A percentile compares a stretch with the other conserved stretches of the same genome.
Evolutionary conservation across 1,140 invertebrate species (phyloP).

Genomic region (Plodia interpunctella): DNA sequence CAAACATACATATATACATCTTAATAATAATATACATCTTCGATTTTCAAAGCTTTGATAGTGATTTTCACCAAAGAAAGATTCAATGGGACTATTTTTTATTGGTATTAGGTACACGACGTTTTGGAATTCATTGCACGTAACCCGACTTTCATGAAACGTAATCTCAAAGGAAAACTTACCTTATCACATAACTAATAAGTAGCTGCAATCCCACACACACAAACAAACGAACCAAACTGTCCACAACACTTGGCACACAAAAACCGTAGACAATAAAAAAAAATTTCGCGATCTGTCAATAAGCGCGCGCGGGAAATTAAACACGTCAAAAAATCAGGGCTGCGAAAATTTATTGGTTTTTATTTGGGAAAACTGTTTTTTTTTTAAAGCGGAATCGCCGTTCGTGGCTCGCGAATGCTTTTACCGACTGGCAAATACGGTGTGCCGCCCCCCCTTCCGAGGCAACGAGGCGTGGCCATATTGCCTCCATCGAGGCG

Average conservation of each 20-base stretch:
- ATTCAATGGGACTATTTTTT: too few species aligned
- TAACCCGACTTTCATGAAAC: too few species aligned
- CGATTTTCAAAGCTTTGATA: too few species aligned
- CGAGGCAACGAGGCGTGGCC: constrained; percentile 35
- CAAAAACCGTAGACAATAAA: not conserved
- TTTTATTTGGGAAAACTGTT: constrained; percentile 2
- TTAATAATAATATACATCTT: too few species aligned
- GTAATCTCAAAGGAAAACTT: too few species aligned
- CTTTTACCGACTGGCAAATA: constrained; percentile 52
- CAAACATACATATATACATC: too few species aligned
- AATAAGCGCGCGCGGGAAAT: constrained; percentile 6
- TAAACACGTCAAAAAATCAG: not conserved
- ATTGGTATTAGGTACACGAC: too few species aligned
- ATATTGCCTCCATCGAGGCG: constrained; percentile 30
- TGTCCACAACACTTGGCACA: constrained; percentile 6
- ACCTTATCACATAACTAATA: not conserved
- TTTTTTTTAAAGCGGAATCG: not conserved
- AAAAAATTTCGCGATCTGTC: not conserved
- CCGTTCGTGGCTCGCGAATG: constrained; percentile 50
- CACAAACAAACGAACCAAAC: constrained; percentile 1
- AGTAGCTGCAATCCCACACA: not conserved
- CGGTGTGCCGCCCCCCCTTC: constrained; percentile 27
- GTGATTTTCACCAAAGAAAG: too few species aligned
- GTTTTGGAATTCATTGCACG: too few species aligned
- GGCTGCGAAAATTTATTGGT: not conserved